These are phyloP conservation scores for Pachycephala philippinensis DNA, from an alignment of 2,113 vertebrate genomes.

Conservation along the genomic window DNA sequence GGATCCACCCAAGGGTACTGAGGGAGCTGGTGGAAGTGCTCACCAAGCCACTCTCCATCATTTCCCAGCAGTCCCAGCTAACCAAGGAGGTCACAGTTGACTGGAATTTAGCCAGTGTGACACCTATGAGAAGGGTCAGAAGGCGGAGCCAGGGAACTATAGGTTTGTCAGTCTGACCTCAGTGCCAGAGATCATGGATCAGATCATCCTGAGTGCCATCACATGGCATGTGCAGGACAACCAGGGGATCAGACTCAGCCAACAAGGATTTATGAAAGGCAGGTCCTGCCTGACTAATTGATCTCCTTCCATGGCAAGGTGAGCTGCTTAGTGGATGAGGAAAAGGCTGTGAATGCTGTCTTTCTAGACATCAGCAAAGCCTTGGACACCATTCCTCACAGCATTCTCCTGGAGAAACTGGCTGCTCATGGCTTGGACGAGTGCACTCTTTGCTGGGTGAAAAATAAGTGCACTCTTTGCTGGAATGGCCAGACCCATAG, in stretches of 20 bases:
- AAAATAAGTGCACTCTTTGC: not conserved
- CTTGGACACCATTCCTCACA: not conserved
- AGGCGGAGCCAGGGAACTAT: not conserved
- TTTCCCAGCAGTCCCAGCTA: not conserved
- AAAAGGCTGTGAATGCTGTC: not conserved
- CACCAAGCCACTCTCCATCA: not conserved
- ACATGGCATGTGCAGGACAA: rapidly evolving
- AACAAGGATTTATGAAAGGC: not conserved
- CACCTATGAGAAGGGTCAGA: not conserved
- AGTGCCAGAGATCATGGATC: not conserved
- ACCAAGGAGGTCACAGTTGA: not conserved
- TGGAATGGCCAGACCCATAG: not conserved
- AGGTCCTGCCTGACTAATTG: not conserved
- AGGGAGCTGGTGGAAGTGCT: not conserved
- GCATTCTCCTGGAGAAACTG: not conserved
- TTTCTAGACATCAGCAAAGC: not conserved
- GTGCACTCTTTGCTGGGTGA: not conserved
- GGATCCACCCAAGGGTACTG: not conserved
- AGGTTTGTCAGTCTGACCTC: not conserved
- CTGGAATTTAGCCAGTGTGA: not conserved
- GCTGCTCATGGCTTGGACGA: not conserved
- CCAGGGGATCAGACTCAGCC: not conserved
- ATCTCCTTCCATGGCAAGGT: not conserved
- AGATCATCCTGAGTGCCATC: not conserved
- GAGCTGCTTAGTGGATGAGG: not conserved